Conservation (phyloP, 2,888 invertebrate genomes). For the Amorpha juglandis region DNA sequence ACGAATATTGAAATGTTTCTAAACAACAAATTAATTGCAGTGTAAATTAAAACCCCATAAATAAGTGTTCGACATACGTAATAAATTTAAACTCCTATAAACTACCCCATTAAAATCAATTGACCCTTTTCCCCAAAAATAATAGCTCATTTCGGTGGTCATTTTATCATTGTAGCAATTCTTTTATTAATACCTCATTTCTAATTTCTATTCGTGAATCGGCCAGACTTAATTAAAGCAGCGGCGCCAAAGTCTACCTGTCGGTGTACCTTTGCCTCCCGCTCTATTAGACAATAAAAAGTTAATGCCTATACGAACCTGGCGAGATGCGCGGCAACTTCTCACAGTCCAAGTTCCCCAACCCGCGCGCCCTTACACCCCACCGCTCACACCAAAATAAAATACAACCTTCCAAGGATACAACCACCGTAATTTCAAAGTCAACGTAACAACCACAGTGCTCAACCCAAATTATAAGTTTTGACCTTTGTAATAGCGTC, state of each 20-base stretch:
- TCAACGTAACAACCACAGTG: slow-evolving; percentile 50
- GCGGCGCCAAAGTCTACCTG: slow-evolving; percentile 80
- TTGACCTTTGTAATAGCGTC: slow-evolving; percentile 39
- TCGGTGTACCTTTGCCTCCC: slow-evolving; percentile 74
- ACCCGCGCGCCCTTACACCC: slow-evolving; percentile 50
- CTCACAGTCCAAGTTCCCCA: slow-evolving; percentile 67
- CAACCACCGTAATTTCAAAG: slow-evolving; percentile 78
- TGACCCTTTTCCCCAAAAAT: slow-evolving; percentile 31
- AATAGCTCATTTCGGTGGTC: slow-evolving; percentile 34
- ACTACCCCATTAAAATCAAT: slow-evolving; percentile 17
- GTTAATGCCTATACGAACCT: slow-evolving; percentile 74
- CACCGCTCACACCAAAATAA: slow-evolving; percentile 65
- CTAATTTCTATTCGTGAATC: slow-evolving; percentile 58
- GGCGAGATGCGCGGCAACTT: slow-evolving; percentile 73
- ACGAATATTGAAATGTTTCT: slow-evolving; percentile 4
- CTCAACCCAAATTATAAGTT: slow-evolving; percentile 54
- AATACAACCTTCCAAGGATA: slow-evolving; percentile 83
- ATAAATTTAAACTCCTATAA: background rate
- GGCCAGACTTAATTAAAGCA: slow-evolving; percentile 75
- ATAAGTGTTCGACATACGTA: background rate
- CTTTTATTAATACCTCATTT: slow-evolving; percentile 61
- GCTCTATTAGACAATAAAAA: slow-evolving; percentile 82
- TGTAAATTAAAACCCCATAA: background rate
- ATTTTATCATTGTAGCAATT: slow-evolving; percentile 41
- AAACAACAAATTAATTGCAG: slow-evolving; percentile 16